Evolutionary conservation across 2,888 invertebrate species (phyloP).

Genomic region (Candidula unifasciata): DNA sequence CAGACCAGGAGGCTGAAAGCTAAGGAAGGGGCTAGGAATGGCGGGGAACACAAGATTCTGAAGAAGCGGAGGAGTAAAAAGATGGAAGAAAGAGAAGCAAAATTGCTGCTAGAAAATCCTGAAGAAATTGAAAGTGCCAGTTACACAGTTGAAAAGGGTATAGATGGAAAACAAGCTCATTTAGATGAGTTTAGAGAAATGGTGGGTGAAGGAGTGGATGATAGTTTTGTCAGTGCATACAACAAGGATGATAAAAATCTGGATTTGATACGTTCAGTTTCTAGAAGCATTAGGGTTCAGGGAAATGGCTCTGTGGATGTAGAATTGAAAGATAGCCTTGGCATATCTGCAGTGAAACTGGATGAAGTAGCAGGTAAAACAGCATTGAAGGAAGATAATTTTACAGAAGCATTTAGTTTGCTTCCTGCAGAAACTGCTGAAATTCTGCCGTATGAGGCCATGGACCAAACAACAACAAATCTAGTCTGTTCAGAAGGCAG

Average conservation of each 20-base stretch:
- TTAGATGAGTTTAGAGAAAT: slow-evolving; percentile 15
- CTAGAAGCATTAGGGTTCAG: neutral
- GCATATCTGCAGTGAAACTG: neutral
- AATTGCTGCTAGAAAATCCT: neutral
- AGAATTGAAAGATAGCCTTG: neutral
- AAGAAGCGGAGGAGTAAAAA: slow-evolving; percentile 35
- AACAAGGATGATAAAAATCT: slow-evolving; percentile 30
- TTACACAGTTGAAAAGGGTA: neutral
- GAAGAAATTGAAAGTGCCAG: neutral
- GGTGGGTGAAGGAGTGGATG: slow-evolving; percentile 36
- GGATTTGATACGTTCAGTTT: neutral
- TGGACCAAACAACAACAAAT: neutral
- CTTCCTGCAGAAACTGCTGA: neutral
- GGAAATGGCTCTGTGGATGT: neutral
- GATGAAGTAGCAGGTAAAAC: neutral
- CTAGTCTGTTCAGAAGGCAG: neutral
- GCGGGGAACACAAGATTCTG: slow-evolving; percentile 1
- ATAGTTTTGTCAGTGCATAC: slow-evolving; percentile 29
- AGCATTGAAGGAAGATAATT: neutral
- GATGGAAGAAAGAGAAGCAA: neutral
- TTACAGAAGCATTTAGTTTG: neutral
- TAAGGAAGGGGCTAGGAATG: slow-evolving; percentile 40
- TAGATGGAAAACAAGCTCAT: neutral
- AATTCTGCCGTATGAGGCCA: too few relatives aligned
- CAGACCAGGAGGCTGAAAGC: slow-evolving; percentile 44